phyloP scores from a whole-genome alignment of 1,140 invertebrate genomes.

The Orius laevigatus region DNA sequence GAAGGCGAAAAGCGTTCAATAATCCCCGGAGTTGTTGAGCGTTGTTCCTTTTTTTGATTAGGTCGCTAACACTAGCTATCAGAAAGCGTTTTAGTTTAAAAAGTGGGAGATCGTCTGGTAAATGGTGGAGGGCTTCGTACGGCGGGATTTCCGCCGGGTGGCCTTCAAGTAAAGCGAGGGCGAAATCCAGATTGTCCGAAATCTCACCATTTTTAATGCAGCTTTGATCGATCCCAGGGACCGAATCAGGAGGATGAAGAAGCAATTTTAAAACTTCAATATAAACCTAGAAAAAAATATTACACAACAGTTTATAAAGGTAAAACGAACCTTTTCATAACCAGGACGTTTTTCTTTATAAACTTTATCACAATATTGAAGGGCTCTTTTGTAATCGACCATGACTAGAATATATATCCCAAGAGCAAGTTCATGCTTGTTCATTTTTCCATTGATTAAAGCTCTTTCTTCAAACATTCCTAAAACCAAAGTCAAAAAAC shows the following conservation, averaged over 20 bases:
- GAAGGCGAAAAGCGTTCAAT: constrained; percentile 63
- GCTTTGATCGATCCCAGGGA: constrained; percentile 29
- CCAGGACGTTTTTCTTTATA: constrained; percentile 32
- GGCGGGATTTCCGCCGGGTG: constrained; percentile 48
- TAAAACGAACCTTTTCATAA: constrained; percentile 34
- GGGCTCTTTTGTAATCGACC: constrained; percentile 63
- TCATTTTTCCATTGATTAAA: constrained; percentile 74
- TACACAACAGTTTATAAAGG: constrained; percentile 21
- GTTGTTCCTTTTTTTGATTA: constrained; percentile 48
- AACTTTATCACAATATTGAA: constrained; percentile 67
- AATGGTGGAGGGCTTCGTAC: constrained; percentile 43
- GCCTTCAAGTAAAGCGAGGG: constrained; percentile 59
- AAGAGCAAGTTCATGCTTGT: constrained; percentile 76
- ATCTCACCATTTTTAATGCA: constrained; percentile 39
- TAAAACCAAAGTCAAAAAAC: constrained; percentile 20
- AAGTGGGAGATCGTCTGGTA: constrained; percentile 61
- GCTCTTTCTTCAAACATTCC: constrained; percentile 82
- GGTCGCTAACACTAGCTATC: constrained; percentile 55
- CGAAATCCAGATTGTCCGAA: constrained; percentile 42
- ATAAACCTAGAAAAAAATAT: constrained; percentile 31
- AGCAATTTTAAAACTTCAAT: constrained; percentile 37
- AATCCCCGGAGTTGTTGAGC: constrained; percentile 66
- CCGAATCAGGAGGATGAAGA: constrained; percentile 34
- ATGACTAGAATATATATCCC: constrained; percentile 72
- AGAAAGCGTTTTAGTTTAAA: constrained; percentile 57